Evolutionary conservation across 2,888 invertebrate species (phyloP).

Genomic region (Priocnemis perturbator): DNA sequence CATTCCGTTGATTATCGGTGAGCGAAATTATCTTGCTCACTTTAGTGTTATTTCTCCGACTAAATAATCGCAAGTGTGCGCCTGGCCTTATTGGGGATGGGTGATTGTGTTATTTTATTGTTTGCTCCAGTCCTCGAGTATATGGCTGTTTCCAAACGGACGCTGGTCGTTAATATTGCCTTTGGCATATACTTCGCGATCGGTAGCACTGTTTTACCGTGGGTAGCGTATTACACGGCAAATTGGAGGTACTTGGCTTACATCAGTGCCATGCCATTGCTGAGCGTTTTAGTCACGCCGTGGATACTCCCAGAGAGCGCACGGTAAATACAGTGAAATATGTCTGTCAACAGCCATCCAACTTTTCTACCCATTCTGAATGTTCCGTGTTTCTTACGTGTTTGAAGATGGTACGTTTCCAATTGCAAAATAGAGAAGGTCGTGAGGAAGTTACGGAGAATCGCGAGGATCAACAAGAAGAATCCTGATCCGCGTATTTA

Average conservation of each 20-base stretch:
- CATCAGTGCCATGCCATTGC: constrained; percentile 74
- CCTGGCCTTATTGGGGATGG: no score
- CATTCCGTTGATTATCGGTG: constrained; percentile 78
- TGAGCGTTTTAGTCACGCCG: constrained; percentile 73
- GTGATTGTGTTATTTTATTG: no score
- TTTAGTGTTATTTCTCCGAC: no score
- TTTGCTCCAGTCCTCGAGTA: constrained; percentile 75
- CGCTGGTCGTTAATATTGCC: constrained; percentile 76
- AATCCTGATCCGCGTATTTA: constrained; percentile 74
- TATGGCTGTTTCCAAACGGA: constrained; percentile 76
- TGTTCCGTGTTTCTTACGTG: not conserved
- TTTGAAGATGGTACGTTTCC: constrained; percentile 75
- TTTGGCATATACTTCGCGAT: constrained; percentile 77
- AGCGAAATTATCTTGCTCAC: no score
- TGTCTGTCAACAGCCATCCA: not conserved
- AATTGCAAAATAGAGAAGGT: constrained; percentile 76
- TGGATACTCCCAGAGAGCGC: constrained; percentile 77
- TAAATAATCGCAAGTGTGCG: no score
- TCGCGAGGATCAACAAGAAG: constrained; percentile 75
- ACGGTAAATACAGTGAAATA: constrained; percentile 65
- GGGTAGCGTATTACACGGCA: constrained; percentile 76
- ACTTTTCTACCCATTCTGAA: not conserved
- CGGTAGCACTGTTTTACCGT: constrained; percentile 76
- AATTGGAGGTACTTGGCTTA: constrained; percentile 76
- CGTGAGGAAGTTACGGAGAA: constrained; percentile 75